phyloP scores from a whole-genome alignment of 2,113 vertebrate species.

The Ictalurus furcatus region DNA sequence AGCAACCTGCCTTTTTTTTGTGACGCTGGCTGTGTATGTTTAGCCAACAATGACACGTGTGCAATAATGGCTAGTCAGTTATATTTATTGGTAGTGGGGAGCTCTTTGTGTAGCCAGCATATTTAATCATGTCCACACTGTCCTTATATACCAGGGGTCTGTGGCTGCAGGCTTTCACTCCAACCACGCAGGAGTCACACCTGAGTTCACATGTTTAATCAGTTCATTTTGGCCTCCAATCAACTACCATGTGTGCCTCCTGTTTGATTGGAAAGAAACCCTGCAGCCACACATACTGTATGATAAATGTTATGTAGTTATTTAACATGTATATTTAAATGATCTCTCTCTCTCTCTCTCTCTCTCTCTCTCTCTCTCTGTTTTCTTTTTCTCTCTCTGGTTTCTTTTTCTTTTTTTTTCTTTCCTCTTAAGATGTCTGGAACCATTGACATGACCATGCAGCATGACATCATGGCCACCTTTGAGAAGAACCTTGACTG shows the following conservation, averaged over 20 bases:
- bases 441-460: conserved; percentile 83
- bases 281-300: not conserved
- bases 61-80: not conserved
- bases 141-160: not conserved
- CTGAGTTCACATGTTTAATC: not conserved
- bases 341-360: not conserved
- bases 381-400: too few relatives aligned
- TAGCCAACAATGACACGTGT: not conserved
- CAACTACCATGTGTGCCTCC: not conserved
- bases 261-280: not conserved
- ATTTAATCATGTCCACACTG: not conserved
- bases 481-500: conserved; percentile 86
- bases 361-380: not conserved
- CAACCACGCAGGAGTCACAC: not conserved
- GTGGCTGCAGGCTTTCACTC: not conserved
- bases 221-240: not conserved
- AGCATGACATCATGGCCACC: conserved; percentile 85
- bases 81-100: not conserved
- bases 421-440: conserved; percentile 73
- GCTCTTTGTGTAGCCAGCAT: not conserved
- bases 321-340: not conserved
- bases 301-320: too few relatives aligned
- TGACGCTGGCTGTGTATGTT: not conserved
- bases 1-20: not conserved
- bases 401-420: not conserved